phyloP scores from a whole-genome alignment of 2,888 invertebrate genomes.

The Metallyticus violacea region DNA sequence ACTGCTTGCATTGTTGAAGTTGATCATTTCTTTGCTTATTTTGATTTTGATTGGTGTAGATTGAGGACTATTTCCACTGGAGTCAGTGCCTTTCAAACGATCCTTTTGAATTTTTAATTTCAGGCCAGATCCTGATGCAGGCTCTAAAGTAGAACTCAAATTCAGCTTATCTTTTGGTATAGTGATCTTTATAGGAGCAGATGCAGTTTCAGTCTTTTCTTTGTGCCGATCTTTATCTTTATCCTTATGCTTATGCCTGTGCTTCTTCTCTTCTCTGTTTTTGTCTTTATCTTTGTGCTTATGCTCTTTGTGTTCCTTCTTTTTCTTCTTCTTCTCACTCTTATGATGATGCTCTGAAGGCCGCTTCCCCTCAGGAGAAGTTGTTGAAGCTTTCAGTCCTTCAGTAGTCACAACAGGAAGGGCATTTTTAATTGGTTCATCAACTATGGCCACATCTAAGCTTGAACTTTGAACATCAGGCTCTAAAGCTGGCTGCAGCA shows the following conservation, averaged over 20 bases:
- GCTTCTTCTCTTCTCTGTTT: conserved; percentile 62
- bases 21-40: conserved; percentile 70
- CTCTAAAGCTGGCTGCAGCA: not conserved
- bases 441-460: conserved; percentile 11
- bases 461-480: not conserved
- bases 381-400: not conserved
- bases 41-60: conserved; percentile 54
- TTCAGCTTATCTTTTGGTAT: conserved; percentile 59
- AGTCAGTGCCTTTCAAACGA: conserved; percentile 56
- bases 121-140: conserved; percentile 50
- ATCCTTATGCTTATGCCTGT: conserved; percentile 43
- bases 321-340: conserved; percentile 54
- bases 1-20: not conserved
- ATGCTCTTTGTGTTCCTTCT: conserved; percentile 34
- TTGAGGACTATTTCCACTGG: conserved; percentile 44
- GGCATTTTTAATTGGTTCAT: not conserved
- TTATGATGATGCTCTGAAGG: conserved; percentile 43
- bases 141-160: conserved; percentile 39
- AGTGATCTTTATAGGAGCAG: conserved; percentile 54
- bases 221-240: conserved; percentile 45
- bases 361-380: not conserved
- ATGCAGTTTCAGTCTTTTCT: conserved; percentile 40
- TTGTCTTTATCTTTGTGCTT: conserved; percentile 41
- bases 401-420: not conserved
- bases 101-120: conserved; percentile 83